These are phyloP conservation scores for Porites australiensis DNA, from an alignment of 64 coral and sea anemone genomes.

Conservation along the genomic window DNA sequence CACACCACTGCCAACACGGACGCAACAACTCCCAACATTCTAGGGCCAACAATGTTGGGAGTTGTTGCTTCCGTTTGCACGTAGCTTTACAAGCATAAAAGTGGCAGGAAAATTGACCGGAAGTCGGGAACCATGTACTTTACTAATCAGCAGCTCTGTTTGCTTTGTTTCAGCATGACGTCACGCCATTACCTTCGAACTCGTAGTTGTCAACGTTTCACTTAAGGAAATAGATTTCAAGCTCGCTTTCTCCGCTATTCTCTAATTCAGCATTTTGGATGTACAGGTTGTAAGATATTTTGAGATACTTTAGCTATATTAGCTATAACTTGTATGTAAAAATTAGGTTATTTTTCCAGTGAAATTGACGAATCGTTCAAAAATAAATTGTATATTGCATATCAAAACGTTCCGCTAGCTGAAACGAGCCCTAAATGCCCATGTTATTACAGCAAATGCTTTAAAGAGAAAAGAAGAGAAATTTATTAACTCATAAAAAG, in stretches of 20 bases:
- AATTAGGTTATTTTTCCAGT: slow-evolving; percentile 8
- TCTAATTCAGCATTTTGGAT: not conserved
- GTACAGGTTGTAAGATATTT: slow-evolving; percentile 7
- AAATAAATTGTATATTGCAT: slow-evolving; percentile 31
- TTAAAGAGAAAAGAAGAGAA: slow-evolving; percentile 30
- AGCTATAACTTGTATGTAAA: slow-evolving; percentile 14
- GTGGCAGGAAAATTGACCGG: too few relatives aligned
- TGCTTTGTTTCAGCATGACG: slow-evolving; percentile 1
- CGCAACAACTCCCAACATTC: too few relatives aligned
- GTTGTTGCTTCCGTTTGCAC: too few relatives aligned
- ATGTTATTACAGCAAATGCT: not conserved
- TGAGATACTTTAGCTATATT: not conserved
- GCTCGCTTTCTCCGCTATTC: not conserved
- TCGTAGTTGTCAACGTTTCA: slow-evolving; percentile 2
- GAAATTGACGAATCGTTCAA: slow-evolving; percentile 37
- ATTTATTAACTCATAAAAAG: slow-evolving; percentile 30
- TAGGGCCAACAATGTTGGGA: too few relatives aligned
- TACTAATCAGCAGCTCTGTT: not conserved
- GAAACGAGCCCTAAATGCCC: not conserved
- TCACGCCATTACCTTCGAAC: slow-evolving; percentile 26
- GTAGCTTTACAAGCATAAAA: too few relatives aligned
- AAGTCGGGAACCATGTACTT: too few relatives aligned
- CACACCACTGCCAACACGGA: too few relatives aligned
- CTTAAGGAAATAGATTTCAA: not conserved
- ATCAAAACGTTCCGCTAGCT: not conserved